Base-by-base conservation (phyloP, 2,797 vertebrate genomes). In the Psittacula echo region DNA sequence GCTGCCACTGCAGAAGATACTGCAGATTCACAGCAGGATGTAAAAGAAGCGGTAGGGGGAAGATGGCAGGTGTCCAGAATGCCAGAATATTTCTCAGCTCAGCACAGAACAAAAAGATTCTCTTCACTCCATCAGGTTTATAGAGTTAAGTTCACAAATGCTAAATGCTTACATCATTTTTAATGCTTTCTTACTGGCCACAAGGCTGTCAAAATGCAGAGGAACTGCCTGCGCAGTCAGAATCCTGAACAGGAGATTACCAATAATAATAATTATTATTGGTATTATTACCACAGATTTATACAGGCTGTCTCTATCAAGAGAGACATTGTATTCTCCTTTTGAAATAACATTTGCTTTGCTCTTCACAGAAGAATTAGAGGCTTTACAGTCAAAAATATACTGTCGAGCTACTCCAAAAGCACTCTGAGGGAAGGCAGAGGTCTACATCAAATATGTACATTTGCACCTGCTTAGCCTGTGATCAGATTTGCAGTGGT, bases 91-190 rank as follows among this genome's bases (percentile, higher is more conserved):
- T 94, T 95, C 94, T 94, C 95, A 94, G 74, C 94, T 97, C 96
- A 97, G 96, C 96, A 97, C 81, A 95, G 95, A 97, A 95, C 78
- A 60, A 96, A 93, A 97, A 95, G 95, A 95, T 96, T 95, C 86
- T 95, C 75, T 87, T 95, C 94, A 96, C 90, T 92, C 84, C 95
- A 95, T 97, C 94, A 95, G 89, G 93, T 97, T 97, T 96, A 95
- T 94, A 85, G 95, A 96, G 94, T 93, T 93, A 97, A 95, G 94
- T 95, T 95, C 92, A 95, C 94, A 92, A 96, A 90, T 58, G 86
- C 88, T 95, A 96, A 97, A 97, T 56, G 86, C 84, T 95, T 92
- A 72, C 94, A 85, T 90, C 75, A 85, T 89, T 96, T 95, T 92
- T 85, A 95, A 90, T 9, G 15, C 81, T 87, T 95, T 74, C 84